Evolutionary conservation across 2,797 vertebrate genomes (phyloP).

Genomic region (Carduelis carduelis): DNA sequence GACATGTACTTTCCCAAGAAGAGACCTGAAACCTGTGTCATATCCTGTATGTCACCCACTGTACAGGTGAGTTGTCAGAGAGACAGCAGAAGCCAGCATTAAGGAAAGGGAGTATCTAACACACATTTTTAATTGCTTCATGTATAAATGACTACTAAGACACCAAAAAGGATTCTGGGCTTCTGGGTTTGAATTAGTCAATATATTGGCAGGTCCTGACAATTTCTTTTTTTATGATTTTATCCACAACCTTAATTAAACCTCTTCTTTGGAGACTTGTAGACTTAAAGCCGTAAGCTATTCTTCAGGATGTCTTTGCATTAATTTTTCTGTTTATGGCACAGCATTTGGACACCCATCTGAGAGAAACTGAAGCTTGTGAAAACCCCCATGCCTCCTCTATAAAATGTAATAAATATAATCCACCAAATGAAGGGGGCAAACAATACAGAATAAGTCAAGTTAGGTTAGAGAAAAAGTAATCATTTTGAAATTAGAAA

Average conservation of each 20-base stretch:
- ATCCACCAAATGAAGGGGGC: not conserved
- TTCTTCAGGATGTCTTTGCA: not conserved
- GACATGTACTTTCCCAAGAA: not conserved
- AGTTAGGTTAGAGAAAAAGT: not conserved
- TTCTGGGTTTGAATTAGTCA: not conserved
- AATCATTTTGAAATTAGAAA: not conserved
- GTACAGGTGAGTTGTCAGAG: not conserved
- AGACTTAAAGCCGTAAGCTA: not conserved
- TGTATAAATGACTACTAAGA: not conserved
- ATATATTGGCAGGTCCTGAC: not conserved
- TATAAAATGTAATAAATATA: not conserved
- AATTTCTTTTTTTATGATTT: not conserved
- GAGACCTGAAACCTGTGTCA: not conserved
- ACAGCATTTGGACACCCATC: not conserved
- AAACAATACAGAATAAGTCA: not conserved
- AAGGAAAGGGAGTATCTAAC: not conserved
- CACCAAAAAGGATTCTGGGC: not conserved
- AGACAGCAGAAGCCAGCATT: not conserved
- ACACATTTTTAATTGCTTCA: not conserved
- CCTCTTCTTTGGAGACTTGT: not conserved
- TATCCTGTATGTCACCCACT: not conserved
- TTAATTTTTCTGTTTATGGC: not conserved
- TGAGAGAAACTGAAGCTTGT: not conserved
- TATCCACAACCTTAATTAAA: not conserved
- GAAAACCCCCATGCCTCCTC: not conserved